Evolutionary conservation across 2,113 vertebrate species (phyloP).

Genomic region (Solea solea): DNA sequence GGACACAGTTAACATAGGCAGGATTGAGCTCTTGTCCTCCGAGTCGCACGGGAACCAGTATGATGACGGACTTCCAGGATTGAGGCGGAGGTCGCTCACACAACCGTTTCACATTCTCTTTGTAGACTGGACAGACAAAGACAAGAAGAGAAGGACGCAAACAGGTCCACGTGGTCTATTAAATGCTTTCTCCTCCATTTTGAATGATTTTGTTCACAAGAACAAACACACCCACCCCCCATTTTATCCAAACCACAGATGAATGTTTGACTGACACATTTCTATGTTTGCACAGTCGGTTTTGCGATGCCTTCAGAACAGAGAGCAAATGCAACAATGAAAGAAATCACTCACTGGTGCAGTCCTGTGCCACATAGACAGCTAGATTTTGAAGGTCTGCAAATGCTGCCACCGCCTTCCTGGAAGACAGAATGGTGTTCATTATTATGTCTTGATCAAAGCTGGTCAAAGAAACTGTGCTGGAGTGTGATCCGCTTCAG

Average conservation of each 20-base stretch:
- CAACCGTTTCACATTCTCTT: slow-evolving; percentile 83
- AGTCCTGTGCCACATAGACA: slow-evolving; percentile 91
- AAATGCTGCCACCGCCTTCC: slow-evolving; percentile 85
- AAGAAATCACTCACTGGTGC: slow-evolving; percentile 83
- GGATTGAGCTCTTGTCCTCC: slow-evolving; percentile 89
- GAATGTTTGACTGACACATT: neutral
- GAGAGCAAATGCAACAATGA: neutral
- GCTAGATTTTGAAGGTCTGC: slow-evolving; percentile 74
- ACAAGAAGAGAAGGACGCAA: neutral
- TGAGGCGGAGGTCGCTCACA: slow-evolving; percentile 58
- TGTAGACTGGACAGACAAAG: slow-evolving; percentile 82
- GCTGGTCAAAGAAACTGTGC: accelerated
- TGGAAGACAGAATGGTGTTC: slow-evolving; percentile 61
- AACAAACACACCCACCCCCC: neutral
- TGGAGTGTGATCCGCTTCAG: neutral
- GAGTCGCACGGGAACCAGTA: slow-evolving; percentile 89
- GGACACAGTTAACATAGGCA: slow-evolving; percentile 84
- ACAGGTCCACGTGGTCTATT: neutral
- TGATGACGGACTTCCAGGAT: slow-evolving; percentile 84
- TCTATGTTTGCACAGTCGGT: neutral
- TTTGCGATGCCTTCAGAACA: neutral
- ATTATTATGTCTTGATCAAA: neutral
- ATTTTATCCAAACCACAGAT: no score
- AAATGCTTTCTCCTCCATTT: neutral
- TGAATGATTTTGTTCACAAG: neutral